phyloP scores from a whole-genome alignment of 1,140 invertebrate genomes.

The Palaemon carinicauda region DNA sequence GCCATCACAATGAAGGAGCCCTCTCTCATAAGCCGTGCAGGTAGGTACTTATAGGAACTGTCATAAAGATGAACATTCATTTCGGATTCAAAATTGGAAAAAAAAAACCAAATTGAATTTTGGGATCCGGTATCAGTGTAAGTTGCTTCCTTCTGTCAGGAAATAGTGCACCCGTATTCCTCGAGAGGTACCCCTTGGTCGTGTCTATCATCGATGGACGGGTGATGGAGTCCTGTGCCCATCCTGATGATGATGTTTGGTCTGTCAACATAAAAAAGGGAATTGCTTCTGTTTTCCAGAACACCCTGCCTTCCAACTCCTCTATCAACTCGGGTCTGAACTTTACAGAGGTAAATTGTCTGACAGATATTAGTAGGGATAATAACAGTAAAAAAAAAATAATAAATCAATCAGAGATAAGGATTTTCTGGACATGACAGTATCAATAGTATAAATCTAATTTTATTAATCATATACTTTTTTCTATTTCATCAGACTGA shows the following conservation, averaged over 20 bases:
- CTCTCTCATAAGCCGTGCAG: not conserved
- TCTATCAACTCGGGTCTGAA: constrained; percentile 25
- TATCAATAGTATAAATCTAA: not conserved
- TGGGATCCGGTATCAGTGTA: not conserved
- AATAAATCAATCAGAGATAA: not conserved
- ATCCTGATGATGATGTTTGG: too few relatives aligned
- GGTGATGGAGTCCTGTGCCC: too few relatives aligned
- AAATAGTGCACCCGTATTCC: not conserved
- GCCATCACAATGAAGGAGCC: constrained; percentile 13
- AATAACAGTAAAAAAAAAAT: not conserved
- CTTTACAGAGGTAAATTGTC: constrained; percentile 25
- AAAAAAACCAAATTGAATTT: too few relatives aligned
- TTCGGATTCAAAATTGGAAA: not conserved
- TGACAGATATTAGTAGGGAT: too few relatives aligned
- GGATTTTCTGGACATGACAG: not conserved
- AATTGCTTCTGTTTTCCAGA: constrained; percentile 44
- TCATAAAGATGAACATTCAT: not conserved
- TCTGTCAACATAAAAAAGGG: constrained; percentile 59
- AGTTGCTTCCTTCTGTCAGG: not conserved
- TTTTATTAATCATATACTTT: not conserved
- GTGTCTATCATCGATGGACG: constrained; percentile 50
- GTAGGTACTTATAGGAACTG: not conserved
- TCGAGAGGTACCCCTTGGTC: constrained; percentile 44
- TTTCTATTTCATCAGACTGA: constrained; percentile 29
- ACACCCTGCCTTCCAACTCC: constrained; percentile 39